Evolutionary conservation across 2,888 invertebrate genomes (phyloP).

Genomic region (Caenorhabditis becei): DNA sequence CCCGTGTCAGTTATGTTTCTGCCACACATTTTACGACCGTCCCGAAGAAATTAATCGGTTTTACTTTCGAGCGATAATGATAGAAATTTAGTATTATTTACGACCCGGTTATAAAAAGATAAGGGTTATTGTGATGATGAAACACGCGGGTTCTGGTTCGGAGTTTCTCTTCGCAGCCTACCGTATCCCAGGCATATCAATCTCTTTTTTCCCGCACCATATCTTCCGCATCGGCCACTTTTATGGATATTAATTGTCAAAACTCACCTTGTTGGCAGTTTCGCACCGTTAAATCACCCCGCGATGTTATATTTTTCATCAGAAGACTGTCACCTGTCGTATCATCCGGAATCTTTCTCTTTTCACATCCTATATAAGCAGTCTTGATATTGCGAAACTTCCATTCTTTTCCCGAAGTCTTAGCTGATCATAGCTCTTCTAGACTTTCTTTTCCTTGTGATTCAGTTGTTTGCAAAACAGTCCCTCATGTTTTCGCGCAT

Average conservation of each 20-base stretch:
- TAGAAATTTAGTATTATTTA: conserved; percentile 39
- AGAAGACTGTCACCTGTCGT: no score
- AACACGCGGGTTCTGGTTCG: conserved; percentile 10
- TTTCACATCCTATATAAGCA: no score
- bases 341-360: no score
- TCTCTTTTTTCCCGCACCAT: conserved; percentile 18
- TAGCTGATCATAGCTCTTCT: no score
- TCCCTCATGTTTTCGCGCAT: not conserved
- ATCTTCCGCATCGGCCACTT: conserved; percentile 22
- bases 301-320: not conserved
- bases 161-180: conserved; percentile 15
- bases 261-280: conserved; percentile 13
- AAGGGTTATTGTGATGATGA: conserved; percentile 33
- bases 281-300: not conserved
- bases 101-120: conserved; percentile 46
- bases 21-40: conserved; percentile 36
- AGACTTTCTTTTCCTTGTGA: not conserved
- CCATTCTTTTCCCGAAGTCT: not conserved
- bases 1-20: not conserved
- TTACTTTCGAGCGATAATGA: conserved; percentile 47
- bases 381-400: no score
- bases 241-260: conserved; percentile 53
- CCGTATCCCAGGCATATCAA: conserved; percentile 25
- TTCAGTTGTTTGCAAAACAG: no score
- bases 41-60: conserved; percentile 44